phyloP scores from a whole-genome alignment of 2,113 vertebrate genomes.

The Patagioenas fasciata region DNA sequence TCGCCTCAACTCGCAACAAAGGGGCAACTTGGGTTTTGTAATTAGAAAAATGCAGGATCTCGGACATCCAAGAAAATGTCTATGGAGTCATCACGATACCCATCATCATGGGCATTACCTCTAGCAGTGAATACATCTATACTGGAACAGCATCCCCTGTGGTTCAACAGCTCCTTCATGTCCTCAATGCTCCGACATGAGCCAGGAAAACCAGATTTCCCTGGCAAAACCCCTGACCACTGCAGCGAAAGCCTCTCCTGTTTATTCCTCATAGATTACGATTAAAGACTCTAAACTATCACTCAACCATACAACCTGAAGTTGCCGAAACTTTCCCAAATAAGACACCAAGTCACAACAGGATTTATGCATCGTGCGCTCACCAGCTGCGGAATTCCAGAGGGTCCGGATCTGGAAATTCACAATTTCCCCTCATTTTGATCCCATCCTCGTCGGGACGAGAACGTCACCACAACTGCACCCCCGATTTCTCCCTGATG shows the following conservation, averaged over 20 bases:
- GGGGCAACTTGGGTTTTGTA: too few species aligned
- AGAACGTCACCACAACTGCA: background rate
- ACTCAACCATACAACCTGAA: background rate
- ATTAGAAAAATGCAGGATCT: background rate
- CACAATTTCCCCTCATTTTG: background rate
- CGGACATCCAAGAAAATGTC: background rate
- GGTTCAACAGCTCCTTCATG: too few species aligned
- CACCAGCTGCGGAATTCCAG: background rate
- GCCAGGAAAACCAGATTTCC: too few species aligned
- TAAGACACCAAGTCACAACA: background rate
- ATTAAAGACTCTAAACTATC: background rate
- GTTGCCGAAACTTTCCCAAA: background rate
- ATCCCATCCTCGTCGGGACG: background rate
- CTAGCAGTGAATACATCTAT: too few species aligned
- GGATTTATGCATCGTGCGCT: fast-evolving
- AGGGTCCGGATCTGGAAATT: background rate
- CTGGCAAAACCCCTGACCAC: background rate
- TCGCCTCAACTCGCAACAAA: too few species aligned
- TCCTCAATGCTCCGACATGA: too few species aligned
- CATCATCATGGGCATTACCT: background rate
- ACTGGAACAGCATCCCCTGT: too few species aligned
- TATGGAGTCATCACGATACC: background rate
- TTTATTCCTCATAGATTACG: too few species aligned
- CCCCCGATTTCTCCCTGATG: too few species aligned
- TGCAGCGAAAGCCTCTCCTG: background rate